These are phyloP conservation scores for Dynastes hyllus DNA, from an alignment of 2,888 invertebrate genomes.

Conservation along the genomic window DNA sequence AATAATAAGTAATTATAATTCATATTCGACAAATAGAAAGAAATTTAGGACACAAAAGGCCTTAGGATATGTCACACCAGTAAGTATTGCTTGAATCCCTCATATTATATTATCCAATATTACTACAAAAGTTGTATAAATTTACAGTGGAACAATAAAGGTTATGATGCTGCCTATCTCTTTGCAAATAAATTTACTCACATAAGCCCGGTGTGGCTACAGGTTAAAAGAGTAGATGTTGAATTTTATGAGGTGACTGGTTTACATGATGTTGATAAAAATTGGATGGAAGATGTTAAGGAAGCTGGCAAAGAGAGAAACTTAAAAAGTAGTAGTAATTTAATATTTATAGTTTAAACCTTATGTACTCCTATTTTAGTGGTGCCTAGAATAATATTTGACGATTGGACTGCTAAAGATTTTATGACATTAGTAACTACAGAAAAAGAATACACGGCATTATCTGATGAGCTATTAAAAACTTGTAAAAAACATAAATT, in stretches of 20 bases:
- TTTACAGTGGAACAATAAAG: slow-evolving; percentile 93
- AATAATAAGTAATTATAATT: slow-evolving; percentile 83
- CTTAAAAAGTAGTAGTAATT: slow-evolving; percentile 74
- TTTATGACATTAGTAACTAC: slow-evolving; percentile 82
- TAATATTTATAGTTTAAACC: neutral
- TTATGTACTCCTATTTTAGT: slow-evolving; percentile 73
- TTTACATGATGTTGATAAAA: slow-evolving; percentile 88
- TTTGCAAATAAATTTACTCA: slow-evolving; percentile 93
- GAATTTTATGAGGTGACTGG: slow-evolving; percentile 80
- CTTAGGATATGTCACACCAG: slow-evolving; percentile 94
- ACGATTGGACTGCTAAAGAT: slow-evolving; percentile 87
- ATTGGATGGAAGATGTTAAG: slow-evolving; percentile 85
- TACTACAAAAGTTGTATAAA: slow-evolving; percentile 60
- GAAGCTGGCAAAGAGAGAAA: slow-evolving; percentile 73
- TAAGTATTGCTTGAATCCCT: slow-evolving; percentile 83
- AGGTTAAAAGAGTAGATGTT: slow-evolving; percentile 80
- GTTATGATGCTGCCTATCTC: slow-evolving; percentile 92
- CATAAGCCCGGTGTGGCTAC: slow-evolving; percentile 96
- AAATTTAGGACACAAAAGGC: slow-evolving; percentile 81
- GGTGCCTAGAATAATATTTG: slow-evolving; percentile 91
- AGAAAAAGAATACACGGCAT: slow-evolving; percentile 78
- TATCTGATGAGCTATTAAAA: slow-evolving; percentile 81
- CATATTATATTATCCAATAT: slow-evolving; percentile 89
- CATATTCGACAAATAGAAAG: slow-evolving; percentile 82
- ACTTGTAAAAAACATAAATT: slow-evolving; percentile 85